Base-by-base conservation (phyloP, 2,113 vertebrate species). In the Podarcis muralis region DNA sequence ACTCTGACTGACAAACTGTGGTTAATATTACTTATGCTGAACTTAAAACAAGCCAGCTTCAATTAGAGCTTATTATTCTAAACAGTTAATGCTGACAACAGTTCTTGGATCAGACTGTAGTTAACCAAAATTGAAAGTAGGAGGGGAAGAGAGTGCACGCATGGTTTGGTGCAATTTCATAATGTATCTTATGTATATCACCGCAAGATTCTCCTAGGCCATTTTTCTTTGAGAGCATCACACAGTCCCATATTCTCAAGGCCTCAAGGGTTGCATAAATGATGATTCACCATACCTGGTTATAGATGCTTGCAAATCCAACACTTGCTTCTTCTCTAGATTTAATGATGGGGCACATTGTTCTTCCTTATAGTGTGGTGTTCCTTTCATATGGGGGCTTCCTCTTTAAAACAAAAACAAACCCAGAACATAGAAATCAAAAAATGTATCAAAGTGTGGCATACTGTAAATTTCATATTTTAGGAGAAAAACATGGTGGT, bases 301-400 rank as follows among this genome's bases (percentile, higher is more conserved):
- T 93, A 99, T 98, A 84, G 98, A 97, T 43, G 98, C 98, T 95
- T 99, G 98, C 92, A 99, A 97, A 93, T 99, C 99, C 83, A 99
- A 83, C 78, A 99, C 98, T 91, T 98, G 99, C 94, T 97, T 99
- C 97, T 99, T 98, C 94, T 99, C 99, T 89, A 99, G 95, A 95
- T 97, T 97, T 92, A 99, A 97, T 2, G 96, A 98, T 3, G 98
- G 99, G 92, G 98, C 98, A 93, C 99, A 99, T 35, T 99, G 99
- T 92, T 99, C 99, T 95, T 99, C 99, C 91, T 99, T 99, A 89
- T 98, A 99, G 91, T 98, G 98, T 1, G 98, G 98, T 57, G 97
- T 97, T 89, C 98, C 97, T 93, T 99, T 99, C 83, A 98, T 94
- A 92, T 98, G 98, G 32, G 98, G 96, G 90, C 98, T 98, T 94